Base-by-base conservation (phyloP, 1,140 invertebrate species). In the Rhagoletis zephyria region DNA sequence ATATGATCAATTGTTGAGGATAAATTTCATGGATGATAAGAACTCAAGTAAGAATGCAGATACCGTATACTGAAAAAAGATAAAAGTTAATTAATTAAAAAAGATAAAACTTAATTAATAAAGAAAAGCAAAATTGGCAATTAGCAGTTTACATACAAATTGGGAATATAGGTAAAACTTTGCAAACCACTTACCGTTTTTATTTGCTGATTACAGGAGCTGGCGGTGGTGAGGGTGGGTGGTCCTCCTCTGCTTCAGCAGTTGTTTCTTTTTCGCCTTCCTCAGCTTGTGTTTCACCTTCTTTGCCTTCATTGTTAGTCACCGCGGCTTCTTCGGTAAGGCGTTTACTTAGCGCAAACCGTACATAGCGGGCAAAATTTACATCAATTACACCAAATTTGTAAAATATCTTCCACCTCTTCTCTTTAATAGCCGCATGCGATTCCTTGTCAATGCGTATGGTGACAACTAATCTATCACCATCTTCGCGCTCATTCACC, bases 331-430 rank as follows among this genome's bases (percentile, higher is more conserved):
- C 74, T 30, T 12, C 48, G 7, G 51, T 51, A n/a, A 19, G 30
- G 5, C 48, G 45, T 30, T 40, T 81, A 56, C 48, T 51, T 10
- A 81, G 16, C 5, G 74, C 45, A 56, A n/a, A 81, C 14, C 74
- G 74, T n/a, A 81, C 4, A 81, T 81, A 81, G 74, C 74, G 74
- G n/a, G 48, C 74, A 56, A 81, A 81, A 59, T 51, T 81, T 56
- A 81, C 74, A n/a, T 81, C 74, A 19, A 81, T n/a, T 10, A 81
- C n/a, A 81, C 86, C 64, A 40, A 87, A 87, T 45, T 64, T 61
- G 86, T 87, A 87, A 56, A 56, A 63, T 48, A 87, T 61, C 16
- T 45, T 87, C 59, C 45, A 67, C 30, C 16, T 64, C 16, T 67
- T 67, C 40, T 48, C 64, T 40, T 56, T 56, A n/a, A 87, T 87